Percentiles rank a stretch among this genome's conserved stretches.
Evolutionary conservation across 2,797 vertebrate species (phyloP).

Genomic region (Coregonus suidteri): DNA sequence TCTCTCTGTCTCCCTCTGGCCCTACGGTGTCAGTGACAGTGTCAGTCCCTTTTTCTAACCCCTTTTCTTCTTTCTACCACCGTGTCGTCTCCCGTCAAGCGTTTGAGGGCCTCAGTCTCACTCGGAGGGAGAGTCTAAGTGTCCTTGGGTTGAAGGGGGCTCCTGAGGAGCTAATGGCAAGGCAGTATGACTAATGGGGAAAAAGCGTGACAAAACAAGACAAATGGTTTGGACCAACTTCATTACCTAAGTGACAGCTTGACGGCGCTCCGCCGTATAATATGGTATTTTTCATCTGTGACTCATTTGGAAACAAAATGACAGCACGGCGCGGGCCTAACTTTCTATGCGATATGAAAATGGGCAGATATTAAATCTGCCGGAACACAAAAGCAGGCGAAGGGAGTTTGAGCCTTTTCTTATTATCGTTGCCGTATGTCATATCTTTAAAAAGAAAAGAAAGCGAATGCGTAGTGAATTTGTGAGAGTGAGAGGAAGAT

Average conservation of each 20-base stretch:
- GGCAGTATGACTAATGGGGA: slow-evolving; percentile 78
- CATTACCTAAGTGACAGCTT: slow-evolving; percentile 82
- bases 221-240: slow-evolving; percentile 82
- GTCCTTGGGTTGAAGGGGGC: slow-evolving; percentile 80
- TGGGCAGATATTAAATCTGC: slow-evolving; percentile 62
- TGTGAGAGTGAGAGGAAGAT: slow-evolving; percentile 49
- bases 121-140: slow-evolving; percentile 67
- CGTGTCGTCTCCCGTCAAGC: slow-evolving; percentile 45
- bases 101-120: slow-evolving; percentile 57
- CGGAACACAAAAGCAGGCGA: slow-evolving; percentile 30
- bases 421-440: slow-evolving; percentile 47
- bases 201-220: slow-evolving; percentile 84
- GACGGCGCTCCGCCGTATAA: slow-evolving; percentile 73
- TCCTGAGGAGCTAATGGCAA: slow-evolving; percentile 76
- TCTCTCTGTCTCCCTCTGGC: slow-evolving; percentile 11
- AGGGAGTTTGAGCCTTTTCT: neutral
- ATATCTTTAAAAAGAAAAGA: slow-evolving; percentile 59
- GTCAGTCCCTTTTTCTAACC: slow-evolving; percentile 33
- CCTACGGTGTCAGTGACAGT: slow-evolving; percentile 40
- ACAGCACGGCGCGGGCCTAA: slow-evolving; percentile 50
- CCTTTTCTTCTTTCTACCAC: slow-evolving; percentile 9
- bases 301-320: slow-evolving; percentile 69
- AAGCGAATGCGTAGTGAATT: slow-evolving; percentile 51
- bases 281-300: slow-evolving; percentile 80
- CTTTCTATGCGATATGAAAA: slow-evolving; percentile 68